phyloP scores from a whole-genome alignment of 2,888 invertebrate genomes.

The Drosophila multiciliata region DNA sequence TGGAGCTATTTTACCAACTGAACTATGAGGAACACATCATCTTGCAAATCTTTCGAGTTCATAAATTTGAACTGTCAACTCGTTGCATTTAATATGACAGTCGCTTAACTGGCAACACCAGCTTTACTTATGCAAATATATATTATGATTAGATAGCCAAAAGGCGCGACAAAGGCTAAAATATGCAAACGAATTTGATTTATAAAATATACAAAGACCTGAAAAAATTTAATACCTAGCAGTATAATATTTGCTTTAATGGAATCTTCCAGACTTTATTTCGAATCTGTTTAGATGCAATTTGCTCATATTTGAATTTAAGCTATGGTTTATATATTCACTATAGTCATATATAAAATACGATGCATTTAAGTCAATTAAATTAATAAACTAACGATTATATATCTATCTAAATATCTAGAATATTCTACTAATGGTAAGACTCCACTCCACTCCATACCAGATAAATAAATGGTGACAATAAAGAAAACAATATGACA shows the following conservation, averaged over 20 bases:
- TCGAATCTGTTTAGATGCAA: neutral
- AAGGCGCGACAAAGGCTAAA: conserved; percentile 7
- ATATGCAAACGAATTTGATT: conserved; percentile 13
- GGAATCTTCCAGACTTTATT: neutral
- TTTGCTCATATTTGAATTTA: neutral
- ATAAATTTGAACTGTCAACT: conserved; percentile 30
- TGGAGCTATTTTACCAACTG: conserved; percentile 21
- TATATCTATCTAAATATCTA: conserved; percentile 15
- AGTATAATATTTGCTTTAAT: neutral
- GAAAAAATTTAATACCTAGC: neutral
- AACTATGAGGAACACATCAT: neutral
- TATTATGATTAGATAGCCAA: conserved; percentile 41
- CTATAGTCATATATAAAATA: neutral
- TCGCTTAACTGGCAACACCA: neutral
- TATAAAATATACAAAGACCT: neutral
- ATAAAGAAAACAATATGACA: conserved; percentile 92
- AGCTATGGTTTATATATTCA: neutral
- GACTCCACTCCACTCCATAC: conserved; percentile 62
- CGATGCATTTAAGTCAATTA: neutral
- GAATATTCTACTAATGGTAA: conserved; percentile 65
- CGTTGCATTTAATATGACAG: conserved; percentile 7
- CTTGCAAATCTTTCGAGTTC: neutral
- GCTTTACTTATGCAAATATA: conserved; percentile 29
- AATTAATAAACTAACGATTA: conserved; percentile 67
- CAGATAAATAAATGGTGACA: conserved; percentile 90